Evolutionary conservation across 2,797 vertebrate species (phyloP).

Genomic region (Trematomus bernacchii): DNA sequence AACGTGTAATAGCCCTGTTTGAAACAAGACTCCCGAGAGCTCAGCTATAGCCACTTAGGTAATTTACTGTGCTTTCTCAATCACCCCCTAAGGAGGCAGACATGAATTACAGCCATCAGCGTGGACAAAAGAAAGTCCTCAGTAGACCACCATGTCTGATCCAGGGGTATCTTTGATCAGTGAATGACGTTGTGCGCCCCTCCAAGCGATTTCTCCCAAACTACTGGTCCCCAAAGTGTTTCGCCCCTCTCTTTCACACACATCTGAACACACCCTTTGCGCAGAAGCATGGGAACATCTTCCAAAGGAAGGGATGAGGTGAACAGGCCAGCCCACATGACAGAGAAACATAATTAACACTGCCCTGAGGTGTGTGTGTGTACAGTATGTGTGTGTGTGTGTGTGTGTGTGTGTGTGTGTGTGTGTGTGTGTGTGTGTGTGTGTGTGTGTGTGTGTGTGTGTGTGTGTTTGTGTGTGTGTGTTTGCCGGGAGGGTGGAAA

Average conservation of each 20-base stretch:
- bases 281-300: slow-evolving; percentile 56
- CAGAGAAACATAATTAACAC: slow-evolving; percentile 48
- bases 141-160: slow-evolving; percentile 45
- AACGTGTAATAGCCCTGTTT: slow-evolving; percentile 49
- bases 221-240: neutral
- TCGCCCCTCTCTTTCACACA: slow-evolving; percentile 4
- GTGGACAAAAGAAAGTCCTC: slow-evolving; percentile 28
- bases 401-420: neutral
- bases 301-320: slow-evolving; percentile 28
- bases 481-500: slow-evolving; percentile 4
- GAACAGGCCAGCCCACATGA: slow-evolving; percentile 59
- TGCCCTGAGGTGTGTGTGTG: slow-evolving; percentile 32
- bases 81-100: slow-evolving; percentile 47
- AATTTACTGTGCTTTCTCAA: slow-evolving; percentile 68
- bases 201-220: slow-evolving; percentile 22
- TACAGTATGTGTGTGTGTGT: neutral
- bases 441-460: slow-evolving; percentile 11
- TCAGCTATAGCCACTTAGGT: slow-evolving; percentile 59
- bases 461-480: neutral
- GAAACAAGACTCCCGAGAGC: slow-evolving; percentile 63
- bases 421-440: neutral
- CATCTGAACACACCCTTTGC: slow-evolving; percentile 50
- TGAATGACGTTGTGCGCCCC: slow-evolving; percentile 23
- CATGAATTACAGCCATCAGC: slow-evolving; percentile 60
- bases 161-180: slow-evolving; percentile 47